These are phyloP conservation scores for Cheirogaleus major DNA, from an alignment of 2,797 vertebrate species.

Conservation along the genomic window DNA sequence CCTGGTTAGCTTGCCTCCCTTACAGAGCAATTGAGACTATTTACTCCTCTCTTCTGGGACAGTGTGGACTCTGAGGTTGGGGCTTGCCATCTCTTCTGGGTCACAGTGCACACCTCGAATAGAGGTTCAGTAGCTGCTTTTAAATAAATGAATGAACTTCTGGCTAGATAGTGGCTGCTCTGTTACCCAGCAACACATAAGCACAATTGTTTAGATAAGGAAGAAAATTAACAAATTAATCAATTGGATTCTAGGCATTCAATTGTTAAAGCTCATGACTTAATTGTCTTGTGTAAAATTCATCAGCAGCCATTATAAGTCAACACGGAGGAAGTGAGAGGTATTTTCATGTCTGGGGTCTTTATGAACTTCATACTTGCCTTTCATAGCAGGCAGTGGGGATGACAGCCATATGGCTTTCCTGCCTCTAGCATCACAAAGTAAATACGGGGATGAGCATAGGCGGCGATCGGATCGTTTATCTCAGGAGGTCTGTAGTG, in stretches of 20 bases:
- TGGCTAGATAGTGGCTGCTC: neutral
- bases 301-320: neutral
- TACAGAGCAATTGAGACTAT: fast-evolving
- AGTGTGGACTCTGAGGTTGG: neutral
- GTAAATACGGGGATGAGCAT: no score
- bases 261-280: neutral
- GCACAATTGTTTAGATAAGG: neutral
- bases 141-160: neutral
- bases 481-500: fast-evolving
- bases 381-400: neutral
- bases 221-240: neutral
- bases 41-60: neutral
- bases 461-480: no score
- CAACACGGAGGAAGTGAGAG: neutral
- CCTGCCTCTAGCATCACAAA: neutral
- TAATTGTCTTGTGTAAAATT: constrained; percentile 19
- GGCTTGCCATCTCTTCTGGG: neutral
- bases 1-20: neutral
- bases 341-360: neutral
- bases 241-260: neutral
- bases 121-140: neutral
- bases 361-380: neutral
- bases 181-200: neutral
- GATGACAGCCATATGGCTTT: neutral
- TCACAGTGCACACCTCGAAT: neutral